Base-by-base conservation (phyloP, 1,140 invertebrate species). In the Atta colombica region DNA sequence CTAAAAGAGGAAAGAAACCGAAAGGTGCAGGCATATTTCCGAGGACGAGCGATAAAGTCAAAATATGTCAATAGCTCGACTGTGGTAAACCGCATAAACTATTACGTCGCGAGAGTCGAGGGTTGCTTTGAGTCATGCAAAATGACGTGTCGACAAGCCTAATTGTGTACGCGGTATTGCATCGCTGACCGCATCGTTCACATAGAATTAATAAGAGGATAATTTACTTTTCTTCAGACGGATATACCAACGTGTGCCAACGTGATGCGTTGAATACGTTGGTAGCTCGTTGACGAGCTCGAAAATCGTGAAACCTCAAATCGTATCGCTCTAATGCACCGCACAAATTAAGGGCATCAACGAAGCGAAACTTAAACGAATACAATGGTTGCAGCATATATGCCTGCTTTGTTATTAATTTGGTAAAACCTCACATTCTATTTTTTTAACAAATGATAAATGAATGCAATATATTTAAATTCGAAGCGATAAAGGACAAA, bases 21-120 rank as follows among this genome's bases (percentile, higher is more conserved):
- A 77, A 51, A 55, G 21, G 14, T 71, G 53, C 71, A 45, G 65
- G 53, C 68, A 25, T 74, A 16, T 28, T 14, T 55, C 51, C 25
- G n/a, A 68, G 39, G 45, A 77, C 31, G 74, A 87, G 72, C 74
- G 85, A 85, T 87, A 60, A 91, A 94, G 93, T 94, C 93, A 94
- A 95, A 95, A 93, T 94, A 94, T 94, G 94, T 94, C 94, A 94
- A 95, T 93, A 91, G 92, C 86, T 91, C 87, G 51, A 78, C 87
- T 95, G 94, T 66, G 94, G 94, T 95, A 89, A 91, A 95, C 94
- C 94, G 92, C 94, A 90, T 69, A 89, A 86, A 86, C 71, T 71
- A 84, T 93, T 89, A 89, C 91, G 75, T 51, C 63, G 84, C 25
- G 21, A 60, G 61, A 77, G 53, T 5, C 58, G 55, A 75, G 91